A percentile compares a stretch with the other conserved stretches of the same genome.
Evolutionary conservation across 2,113 vertebrate species (phyloP).

Genomic region (Sturnira hondurensis): DNA sequence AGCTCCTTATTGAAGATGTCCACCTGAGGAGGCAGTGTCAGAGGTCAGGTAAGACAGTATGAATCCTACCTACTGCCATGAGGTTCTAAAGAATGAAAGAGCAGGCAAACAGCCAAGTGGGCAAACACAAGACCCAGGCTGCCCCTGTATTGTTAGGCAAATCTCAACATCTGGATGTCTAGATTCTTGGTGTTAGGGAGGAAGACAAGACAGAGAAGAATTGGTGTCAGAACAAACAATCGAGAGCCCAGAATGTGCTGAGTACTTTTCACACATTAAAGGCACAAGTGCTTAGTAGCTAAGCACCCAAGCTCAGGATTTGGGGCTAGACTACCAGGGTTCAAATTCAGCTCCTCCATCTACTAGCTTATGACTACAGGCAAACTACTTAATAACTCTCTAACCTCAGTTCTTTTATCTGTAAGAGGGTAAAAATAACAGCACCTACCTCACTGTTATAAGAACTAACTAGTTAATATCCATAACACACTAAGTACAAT

Average conservation of each 20-base stretch:
- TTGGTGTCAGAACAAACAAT: neutral
- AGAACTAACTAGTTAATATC: neutral
- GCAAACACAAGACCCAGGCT: neutral
- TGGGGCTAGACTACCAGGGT: neutral
- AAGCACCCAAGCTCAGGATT: neutral
- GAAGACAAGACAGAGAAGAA: neutral
- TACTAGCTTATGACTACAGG: neutral
- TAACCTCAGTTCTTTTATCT: neutral
- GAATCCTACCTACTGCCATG: neutral
- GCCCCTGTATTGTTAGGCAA: neutral
- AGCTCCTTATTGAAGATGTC: slow-evolving; percentile 95
- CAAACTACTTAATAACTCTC: neutral
- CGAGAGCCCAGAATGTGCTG: neutral
- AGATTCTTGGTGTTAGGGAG: neutral
- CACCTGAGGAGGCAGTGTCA: slow-evolving; percentile 78
- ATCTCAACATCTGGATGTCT: neutral
- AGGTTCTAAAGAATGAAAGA: neutral
- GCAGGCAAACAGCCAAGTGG: neutral
- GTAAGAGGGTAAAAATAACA: neutral
- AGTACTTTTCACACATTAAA: neutral
- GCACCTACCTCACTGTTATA: neutral
- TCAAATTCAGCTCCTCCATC: neutral
- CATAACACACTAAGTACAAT: neutral
- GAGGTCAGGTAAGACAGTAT: neutral
- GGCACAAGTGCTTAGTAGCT: neutral